Evolutionary conservation across 2,113 vertebrate species (phyloP), one percentile per base, ranked within the genome.

Genomic region (Hyaena hyaena): DNA sequence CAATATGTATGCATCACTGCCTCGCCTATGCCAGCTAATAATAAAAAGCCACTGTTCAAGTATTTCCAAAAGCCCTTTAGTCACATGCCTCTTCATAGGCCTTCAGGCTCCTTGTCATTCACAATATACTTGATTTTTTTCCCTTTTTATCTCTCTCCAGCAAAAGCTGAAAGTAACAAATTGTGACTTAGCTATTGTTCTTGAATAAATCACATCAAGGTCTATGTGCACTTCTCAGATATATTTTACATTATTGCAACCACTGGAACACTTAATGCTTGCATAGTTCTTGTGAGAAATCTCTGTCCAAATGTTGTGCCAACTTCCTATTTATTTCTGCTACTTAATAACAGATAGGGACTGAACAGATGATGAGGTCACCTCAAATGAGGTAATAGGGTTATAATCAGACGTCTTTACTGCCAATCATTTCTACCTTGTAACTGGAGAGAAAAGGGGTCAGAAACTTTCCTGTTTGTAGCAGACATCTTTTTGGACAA

Each of bases 161-260:
- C 84, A 92, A 96, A 93, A 97, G n/a, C 48, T 81, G 31, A 53
- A 89, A 83, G 23, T 86, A 94, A 92, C 77, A 86, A 95, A 82
- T 83, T 31, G 4, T 81, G 71, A 90, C 63, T 77, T 71, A 80
- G 76, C 80, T 95, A 55, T 82, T 90, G 35, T 76, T 85, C 77
- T 43, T 95, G 45, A 96, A 92, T 92, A 97, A 95, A 88, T 97
- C 93, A 95, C 53, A 88, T 65, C 55, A 90, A 95, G 83, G 35
- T 96, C 90, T 96, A 5, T 33, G 69, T 81, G 33, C 2, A 50
- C 23, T 7, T 92, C 61, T 96, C 94, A 79, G 82, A 95, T 17
- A 73, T 50, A 86, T 88, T 93, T 91, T 63, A 61, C 39, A 23
- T 65, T 68, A 82, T 50, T 88, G 39, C 73, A 96, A 80, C 76